Conservation (phyloP, 1,140 invertebrate genomes). For the Drosophila tani region DNA sequence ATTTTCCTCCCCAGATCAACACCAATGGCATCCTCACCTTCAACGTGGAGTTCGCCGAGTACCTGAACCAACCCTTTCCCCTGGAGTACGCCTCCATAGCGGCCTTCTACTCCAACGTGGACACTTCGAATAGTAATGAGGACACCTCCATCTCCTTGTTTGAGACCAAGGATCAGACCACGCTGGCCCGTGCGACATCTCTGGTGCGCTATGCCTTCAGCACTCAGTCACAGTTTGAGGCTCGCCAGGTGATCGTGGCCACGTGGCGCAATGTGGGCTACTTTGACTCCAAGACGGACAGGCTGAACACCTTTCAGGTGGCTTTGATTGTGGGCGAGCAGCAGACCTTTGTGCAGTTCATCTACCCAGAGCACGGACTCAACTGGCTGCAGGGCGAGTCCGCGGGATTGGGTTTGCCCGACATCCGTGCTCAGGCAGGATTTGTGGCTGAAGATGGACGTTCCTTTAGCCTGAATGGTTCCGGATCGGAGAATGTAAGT, state of each 20-base stretch:
- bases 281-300: conserved; percentile 85
- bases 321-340: conserved; percentile 93
- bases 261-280: conserved; percentile 90
- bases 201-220: conserved; percentile 90
- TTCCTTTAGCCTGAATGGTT: conserved; percentile 90
- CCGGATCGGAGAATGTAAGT: conserved; percentile 94
- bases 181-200: conserved; percentile 88
- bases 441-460: conserved; percentile 93
- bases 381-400: conserved; percentile 94
- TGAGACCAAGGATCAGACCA: conserved; percentile 89
- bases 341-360: conserved; percentile 92
- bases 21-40: conserved; percentile 97
- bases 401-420: conserved; percentile 89
- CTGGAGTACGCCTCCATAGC: conserved; percentile 95
- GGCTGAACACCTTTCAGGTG: conserved; percentile 86
- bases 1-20: conserved; percentile 90
- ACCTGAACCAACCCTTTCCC: conserved; percentile 95
- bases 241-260: conserved; percentile 87
- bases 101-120: conserved; percentile 96
- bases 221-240: conserved; percentile 88
- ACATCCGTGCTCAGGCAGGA: conserved; percentile 96
- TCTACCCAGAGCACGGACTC: conserved; percentile 94
- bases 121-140: conserved; percentile 87
- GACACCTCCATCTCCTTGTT: conserved; percentile 91
- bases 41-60: conserved; percentile 92